Conservation (phyloP, 1,140 invertebrate species). For the Galleria mellonella region DNA sequence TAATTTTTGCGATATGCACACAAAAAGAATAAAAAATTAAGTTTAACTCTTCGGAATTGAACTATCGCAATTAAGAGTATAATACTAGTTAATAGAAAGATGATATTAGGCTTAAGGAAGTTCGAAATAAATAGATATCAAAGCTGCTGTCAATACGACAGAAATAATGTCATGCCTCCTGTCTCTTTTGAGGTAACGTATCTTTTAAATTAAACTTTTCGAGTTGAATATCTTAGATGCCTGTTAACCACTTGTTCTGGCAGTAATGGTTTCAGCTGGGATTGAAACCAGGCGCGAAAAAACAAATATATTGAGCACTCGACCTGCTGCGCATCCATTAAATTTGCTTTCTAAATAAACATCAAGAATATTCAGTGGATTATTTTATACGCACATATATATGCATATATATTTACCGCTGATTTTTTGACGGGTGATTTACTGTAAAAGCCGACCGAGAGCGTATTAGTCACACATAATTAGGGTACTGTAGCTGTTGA, state of each 20-base stretch:
- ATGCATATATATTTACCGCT: background rate
- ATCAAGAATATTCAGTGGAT: conserved; percentile 5
- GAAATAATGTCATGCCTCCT: background rate
- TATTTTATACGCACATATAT: conserved; percentile 6
- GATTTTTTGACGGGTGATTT: background rate
- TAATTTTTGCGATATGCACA: no score
- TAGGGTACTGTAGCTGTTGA: no score
- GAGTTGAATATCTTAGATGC: background rate
- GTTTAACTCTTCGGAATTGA: no score
- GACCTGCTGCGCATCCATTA: conserved; percentile 10
- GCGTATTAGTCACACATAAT: no score
- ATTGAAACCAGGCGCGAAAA: conserved; percentile 12
- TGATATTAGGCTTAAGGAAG: no score
- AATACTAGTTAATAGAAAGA: no score
- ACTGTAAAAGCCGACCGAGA: no score
- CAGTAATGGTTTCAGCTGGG: background rate
- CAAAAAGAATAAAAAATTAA: no score
- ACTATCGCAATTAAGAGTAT: no score
- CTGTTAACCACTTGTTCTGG: conserved; percentile 2
- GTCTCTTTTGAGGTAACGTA: background rate
- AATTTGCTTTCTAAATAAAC: conserved; percentile 20
- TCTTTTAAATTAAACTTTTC: conserved; percentile 1
- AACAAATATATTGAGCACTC: conserved; percentile 11
- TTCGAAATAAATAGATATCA: no score
- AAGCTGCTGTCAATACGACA: no score